Base-by-base conservation (phyloP, 2,797 vertebrate species). In the Paedocypris micromegethes region DNA sequence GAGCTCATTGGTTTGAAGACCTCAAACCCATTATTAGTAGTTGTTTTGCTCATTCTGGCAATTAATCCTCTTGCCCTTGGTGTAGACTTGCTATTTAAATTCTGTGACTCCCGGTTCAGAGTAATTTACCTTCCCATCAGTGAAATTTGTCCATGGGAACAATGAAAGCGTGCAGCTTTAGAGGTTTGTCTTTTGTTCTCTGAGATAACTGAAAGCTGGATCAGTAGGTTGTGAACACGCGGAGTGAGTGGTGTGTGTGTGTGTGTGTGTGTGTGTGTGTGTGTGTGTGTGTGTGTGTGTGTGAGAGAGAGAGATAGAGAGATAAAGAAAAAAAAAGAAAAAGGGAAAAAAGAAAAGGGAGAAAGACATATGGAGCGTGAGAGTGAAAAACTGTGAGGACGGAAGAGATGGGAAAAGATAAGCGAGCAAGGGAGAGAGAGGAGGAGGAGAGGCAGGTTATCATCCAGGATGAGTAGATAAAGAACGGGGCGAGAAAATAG, bases 231-330 rank as follows among this genome's bases (percentile, higher is more conserved):
- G 53, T 63, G 50, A 49, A 50, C 51, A 60, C 43, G 9, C 58
- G 63, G 68, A 61, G 58, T 76, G 66, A 72, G 62, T 40, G 70
- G 51, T 55, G 68, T 47, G 62, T 72, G 23, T 23, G 23, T n/a
- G n/a, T n/a, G n/a, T n/a, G n/a, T n/a, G n/a, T n/a, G n/a, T n/a
- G n/a, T n/a, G n/a, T n/a, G n/a, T n/a, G n/a, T n/a, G n/a, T n/a
- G n/a, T n/a, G n/a, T n/a, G n/a, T n/a, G n/a, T n/a, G n/a, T n/a
- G n/a, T n/a, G n/a, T n/a, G n/a, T n/a, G n/a, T n/a, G n/a, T n/a
- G n/a, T n/a, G n/a, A n/a, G n/a, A n/a, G n/a, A n/a, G n/a, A 23
- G 23, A 23, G 23, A 23, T 1, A 23, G 23, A 23, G 23, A 23
- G 23, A 23, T 23, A 23, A 23, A 23, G 23, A 23, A 23, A 23